phyloP scores from a whole-genome alignment of 2,113 vertebrate species.

The Puffinus mauretanicus region DNA sequence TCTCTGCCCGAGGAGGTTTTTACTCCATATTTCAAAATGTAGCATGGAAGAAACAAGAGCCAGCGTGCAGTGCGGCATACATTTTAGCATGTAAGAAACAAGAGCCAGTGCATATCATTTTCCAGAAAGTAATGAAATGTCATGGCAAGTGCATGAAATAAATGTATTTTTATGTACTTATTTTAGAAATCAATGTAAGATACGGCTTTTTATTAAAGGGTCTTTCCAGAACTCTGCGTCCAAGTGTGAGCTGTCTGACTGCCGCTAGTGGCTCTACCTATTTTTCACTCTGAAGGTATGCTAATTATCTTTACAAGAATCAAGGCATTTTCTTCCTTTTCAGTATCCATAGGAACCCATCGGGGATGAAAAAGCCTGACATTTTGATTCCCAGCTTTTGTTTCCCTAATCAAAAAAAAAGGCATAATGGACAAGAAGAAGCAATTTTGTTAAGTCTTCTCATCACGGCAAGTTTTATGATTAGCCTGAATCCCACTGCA shows the following conservation, averaged over 20 bases:
- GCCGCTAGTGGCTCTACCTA: not conserved
- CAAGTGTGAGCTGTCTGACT: not conserved
- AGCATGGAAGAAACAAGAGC: not conserved
- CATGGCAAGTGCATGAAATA: not conserved
- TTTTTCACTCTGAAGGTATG: constrained; percentile 1
- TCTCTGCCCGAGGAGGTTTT: constrained; percentile 6
- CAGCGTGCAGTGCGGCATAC: not conserved
- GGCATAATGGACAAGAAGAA: not conserved
- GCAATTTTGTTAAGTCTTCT: constrained; percentile 31
- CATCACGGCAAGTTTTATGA: constrained; percentile 11
- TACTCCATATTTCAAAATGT: not conserved
- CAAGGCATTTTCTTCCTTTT: constrained; percentile 7
- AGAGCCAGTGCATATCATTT: not conserved
- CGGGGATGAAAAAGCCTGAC: not conserved
- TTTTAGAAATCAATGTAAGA: constrained; percentile 34
- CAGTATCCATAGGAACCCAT: constrained; percentile 18
- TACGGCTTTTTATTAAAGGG: not conserved
- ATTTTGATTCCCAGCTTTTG: constrained; percentile 48
- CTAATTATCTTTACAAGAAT: constrained; percentile 34
- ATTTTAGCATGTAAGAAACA: constrained; percentile 19
- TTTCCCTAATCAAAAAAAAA: constrained; percentile 50
- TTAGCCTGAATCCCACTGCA: not conserved
- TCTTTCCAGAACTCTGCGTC: not conserved
- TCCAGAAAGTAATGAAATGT: constrained; percentile 14
- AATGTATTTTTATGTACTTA: not conserved